Conservation (phyloP, 2,888 invertebrate species). For the Blastobasis lacticolella region DNA sequence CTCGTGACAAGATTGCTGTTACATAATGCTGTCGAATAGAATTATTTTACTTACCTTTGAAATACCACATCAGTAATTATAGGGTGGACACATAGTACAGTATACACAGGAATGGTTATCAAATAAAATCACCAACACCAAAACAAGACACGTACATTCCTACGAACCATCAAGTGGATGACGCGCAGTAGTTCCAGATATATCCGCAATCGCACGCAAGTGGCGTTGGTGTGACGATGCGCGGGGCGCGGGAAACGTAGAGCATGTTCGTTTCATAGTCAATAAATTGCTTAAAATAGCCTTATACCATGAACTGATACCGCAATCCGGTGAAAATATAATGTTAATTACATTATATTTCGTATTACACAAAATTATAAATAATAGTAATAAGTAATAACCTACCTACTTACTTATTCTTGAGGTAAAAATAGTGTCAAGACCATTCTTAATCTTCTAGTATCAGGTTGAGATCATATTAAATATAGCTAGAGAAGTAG, state of each 20-base stretch:
- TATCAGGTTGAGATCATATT: too few species aligned
- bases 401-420: too few species aligned
- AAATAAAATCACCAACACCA: constrained; percentile 32
- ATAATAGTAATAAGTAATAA: too few species aligned
- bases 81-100: constrained; percentile 19
- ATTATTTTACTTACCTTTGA: constrained; percentile 41
- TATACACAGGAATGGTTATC: constrained; percentile 27
- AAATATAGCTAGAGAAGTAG: too few species aligned
- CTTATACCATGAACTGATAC: too few species aligned
- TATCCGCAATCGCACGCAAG: constrained; percentile 29
- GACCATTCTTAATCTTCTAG: too few species aligned
- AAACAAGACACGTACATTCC: constrained; percentile 44
- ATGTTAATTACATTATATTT: too few species aligned
- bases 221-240: constrained; percentile 15
- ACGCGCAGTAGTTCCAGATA: constrained; percentile 40
- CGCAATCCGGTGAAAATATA: too few species aligned
- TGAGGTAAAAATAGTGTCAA: too few species aligned
- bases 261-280: background rate
- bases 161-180: constrained; percentile 28
- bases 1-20: constrained; percentile 28
- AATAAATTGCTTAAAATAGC: too few species aligned
- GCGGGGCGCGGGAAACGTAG: constrained; percentile 24
- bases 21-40: constrained; percentile 41
- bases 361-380: too few species aligned
- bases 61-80: constrained; percentile 21